phyloP scores from a whole-genome alignment of 2,113 vertebrate species.

The Tychaedon coryphoeus region DNA sequence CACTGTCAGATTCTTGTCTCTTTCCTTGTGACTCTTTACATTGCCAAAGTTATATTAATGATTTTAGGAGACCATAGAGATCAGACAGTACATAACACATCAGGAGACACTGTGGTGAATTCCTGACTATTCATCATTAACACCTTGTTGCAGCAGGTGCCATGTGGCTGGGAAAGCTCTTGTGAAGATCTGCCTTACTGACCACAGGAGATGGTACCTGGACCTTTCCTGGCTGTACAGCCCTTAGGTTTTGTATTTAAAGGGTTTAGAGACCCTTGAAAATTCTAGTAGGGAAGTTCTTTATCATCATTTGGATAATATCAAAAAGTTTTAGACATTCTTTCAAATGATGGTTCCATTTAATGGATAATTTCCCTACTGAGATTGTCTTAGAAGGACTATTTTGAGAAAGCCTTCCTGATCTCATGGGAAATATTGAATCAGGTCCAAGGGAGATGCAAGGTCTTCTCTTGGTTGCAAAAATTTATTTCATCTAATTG shows the following conservation, averaged over 20 bases:
- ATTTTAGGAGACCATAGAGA: not conserved
- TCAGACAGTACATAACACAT: not conserved
- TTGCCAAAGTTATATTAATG: not conserved
- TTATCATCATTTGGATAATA: not conserved
- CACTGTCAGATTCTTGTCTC: not conserved
- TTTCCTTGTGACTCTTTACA: not conserved
- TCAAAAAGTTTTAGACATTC: not conserved
- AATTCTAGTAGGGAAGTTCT: not conserved
- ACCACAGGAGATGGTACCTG: not conserved
- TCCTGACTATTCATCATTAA: not conserved
- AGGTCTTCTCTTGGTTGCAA: not conserved
- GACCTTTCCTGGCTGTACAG: not conserved
- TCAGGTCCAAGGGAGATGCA: not conserved
- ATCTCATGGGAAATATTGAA: not conserved
- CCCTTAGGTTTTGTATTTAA: not conserved
- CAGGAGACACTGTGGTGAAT: not conserved
- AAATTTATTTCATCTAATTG: not conserved
- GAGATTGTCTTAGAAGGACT: not conserved
- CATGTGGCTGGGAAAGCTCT: not conserved
- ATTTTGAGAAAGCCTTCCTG: not conserved
- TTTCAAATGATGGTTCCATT: not conserved
- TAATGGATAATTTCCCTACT: not conserved
- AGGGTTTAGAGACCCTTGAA: not conserved
- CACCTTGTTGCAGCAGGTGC: not conserved
- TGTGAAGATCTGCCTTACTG: not conserved